A percentile compares a stretch with the other conserved stretches of the same genome.
Evolutionary conservation across 2,888 invertebrate genomes (phyloP).

Genomic region (Hirtodrosophila trivittata): DNA sequence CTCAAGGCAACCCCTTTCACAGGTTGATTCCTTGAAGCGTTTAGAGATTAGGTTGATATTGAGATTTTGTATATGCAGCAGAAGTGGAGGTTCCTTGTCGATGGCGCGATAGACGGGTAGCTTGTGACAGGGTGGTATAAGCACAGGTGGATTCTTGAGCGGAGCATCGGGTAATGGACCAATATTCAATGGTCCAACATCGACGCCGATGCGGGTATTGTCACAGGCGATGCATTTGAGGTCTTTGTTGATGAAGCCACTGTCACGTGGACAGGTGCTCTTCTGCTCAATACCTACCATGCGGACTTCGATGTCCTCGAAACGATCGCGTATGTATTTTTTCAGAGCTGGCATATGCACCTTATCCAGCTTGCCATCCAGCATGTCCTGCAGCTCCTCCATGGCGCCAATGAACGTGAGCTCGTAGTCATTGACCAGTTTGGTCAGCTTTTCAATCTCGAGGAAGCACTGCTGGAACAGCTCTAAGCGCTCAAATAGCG

Average conservation of each 20-base stretch:
- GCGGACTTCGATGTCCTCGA: constrained; percentile 59
- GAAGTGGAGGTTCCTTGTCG: constrained; percentile 65
- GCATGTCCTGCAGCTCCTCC: constrained; percentile 83
- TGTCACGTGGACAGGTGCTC: constrained; percentile 74
- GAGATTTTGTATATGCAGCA: constrained; percentile 35
- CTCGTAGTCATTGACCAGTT: constrained; percentile 56
- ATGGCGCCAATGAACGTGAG: constrained; percentile 76
- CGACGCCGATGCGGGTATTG: constrained; percentile 62
- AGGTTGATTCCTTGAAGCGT: too few species aligned
- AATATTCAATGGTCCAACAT: neutral
- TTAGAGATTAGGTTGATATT: too few species aligned
- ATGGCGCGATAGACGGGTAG: constrained; percentile 41
- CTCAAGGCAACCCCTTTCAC: too few species aligned
- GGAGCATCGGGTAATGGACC: neutral
- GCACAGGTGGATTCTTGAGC: too few species aligned
- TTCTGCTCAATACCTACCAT: constrained; percentile 57
- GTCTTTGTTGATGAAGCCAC: constrained; percentile 71
- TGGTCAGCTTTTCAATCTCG: constrained; percentile 68
- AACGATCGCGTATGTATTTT: constrained; percentile 72
- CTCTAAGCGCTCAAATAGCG: constrained; percentile 71
- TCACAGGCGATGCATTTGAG: constrained; percentile 80
- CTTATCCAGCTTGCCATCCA: constrained; percentile 82
- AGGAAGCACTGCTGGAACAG: constrained; percentile 74
- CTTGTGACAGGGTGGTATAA: constrained; percentile 46
- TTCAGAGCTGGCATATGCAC: constrained; percentile 81